Percentiles rank a stretch among this genome's conserved stretches.
Evolutionary conservation across 2,888 invertebrate genomes (phyloP).

Genomic region (Myopa testacea): DNA sequence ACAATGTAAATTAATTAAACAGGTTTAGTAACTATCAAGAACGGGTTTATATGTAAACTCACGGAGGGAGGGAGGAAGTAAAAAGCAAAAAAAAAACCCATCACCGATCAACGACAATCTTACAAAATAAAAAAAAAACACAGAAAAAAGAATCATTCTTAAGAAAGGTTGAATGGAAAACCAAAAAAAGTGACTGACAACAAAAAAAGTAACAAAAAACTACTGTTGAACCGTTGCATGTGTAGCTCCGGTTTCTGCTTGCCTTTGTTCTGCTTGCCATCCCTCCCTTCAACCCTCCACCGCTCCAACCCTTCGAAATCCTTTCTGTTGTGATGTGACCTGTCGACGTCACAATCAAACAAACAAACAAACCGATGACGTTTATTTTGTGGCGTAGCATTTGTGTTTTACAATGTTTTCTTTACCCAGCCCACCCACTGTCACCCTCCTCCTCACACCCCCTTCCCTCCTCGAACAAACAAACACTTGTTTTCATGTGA

Average conservation of each 20-base stretch:
- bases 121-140: not conserved
- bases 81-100: not conserved
- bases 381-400: slow-evolving; percentile 13
- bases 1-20: slow-evolving; percentile 2
- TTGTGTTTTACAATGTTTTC: slow-evolving; percentile 1
- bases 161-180: not conserved
- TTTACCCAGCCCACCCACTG: not conserved
- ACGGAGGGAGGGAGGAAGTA: not conserved
- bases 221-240: not conserved
- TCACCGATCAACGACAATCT: too few species aligned
- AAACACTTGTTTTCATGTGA: too few species aligned
- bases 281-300: not conserved
- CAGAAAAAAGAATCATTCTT: not conserved
- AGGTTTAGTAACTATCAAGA: not conserved
- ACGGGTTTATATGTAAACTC: not conserved
- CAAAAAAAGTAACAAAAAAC: not conserved
- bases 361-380: not conserved
- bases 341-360: not conserved
- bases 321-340: too few species aligned
- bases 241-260: not conserved
- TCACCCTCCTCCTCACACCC: not conserved
- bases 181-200: not conserved
- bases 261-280: not conserved
- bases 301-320: too few species aligned
- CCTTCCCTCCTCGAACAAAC: not conserved